Conservation (phyloP, 2,113 vertebrate genomes). For the Nannospalax galili region DNA sequence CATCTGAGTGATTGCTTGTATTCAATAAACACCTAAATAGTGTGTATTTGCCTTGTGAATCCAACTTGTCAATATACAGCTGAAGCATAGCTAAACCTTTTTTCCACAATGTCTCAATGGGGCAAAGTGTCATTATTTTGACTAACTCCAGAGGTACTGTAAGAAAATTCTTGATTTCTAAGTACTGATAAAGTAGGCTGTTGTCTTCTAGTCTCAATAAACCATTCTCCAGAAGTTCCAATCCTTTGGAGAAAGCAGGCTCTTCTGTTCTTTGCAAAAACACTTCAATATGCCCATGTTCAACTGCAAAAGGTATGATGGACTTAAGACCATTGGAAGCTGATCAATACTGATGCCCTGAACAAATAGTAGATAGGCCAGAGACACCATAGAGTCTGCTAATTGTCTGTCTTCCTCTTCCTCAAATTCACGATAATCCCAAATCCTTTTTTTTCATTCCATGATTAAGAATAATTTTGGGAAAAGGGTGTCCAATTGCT, state of each 20-base stretch:
- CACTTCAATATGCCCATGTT: no score
- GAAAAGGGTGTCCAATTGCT: constrained; percentile 83
- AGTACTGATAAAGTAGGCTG: constrained; percentile 89
- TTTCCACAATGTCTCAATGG: constrained; percentile 92
- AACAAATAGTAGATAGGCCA: constrained; percentile 96
- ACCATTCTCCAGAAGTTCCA: constrained; percentile 91
- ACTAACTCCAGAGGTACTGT: constrained; percentile 91
- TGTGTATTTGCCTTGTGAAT: constrained; percentile 92
- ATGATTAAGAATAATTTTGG: constrained; percentile 80
- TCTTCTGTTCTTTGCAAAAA: constrained; percentile 97
- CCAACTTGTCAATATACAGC: constrained; percentile 93
- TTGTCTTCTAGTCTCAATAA: constrained; percentile 90
- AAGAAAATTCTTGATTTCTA: constrained; percentile 91
- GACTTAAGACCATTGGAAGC: constrained; percentile 94
- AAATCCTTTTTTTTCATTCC: constrained; percentile 80
- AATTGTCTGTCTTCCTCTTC: constrained; percentile 84
- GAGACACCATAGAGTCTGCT: constrained; percentile 90
- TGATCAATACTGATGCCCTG: constrained; percentile 89
- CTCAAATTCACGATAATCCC: constrained; percentile 84
- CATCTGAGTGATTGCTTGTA: constrained; percentile 94
- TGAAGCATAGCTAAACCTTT: constrained; percentile 92
- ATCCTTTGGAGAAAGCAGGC: constrained; percentile 93
- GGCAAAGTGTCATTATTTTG: constrained; percentile 93
- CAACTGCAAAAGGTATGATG: no score
- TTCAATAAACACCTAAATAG: constrained; percentile 95